Base-by-base conservation (phyloP, 2,113 vertebrate species). In the Sylvietta virens region DNA sequence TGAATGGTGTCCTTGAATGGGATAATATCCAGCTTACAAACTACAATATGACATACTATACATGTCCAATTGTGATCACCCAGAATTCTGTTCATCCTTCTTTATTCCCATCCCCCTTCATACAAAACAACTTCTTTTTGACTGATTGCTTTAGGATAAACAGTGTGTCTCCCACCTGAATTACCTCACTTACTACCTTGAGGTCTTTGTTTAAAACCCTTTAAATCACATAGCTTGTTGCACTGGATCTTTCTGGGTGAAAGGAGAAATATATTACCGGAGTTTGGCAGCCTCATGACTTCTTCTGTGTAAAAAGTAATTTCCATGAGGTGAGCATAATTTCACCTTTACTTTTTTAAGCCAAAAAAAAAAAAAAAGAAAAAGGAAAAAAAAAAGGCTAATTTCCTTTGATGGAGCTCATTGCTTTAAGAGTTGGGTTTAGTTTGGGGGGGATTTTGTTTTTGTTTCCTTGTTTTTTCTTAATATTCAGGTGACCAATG, bases 361-460 rank as follows among this genome's bases (percentile, higher is more conserved):
- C 31, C 23, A 39, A 13, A 82, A 86, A 53, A 39, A 42, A 74
- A 62, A 26, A 45, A 31, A 35, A 87, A 60, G 15, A 15, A 13
- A 31, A 42, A n/a, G n/a, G n/a, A 50, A 26, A 40, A 18, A 3
- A 22, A 78, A n/a, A 40, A 1, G 6, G 4, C 13, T 42, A 16
- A 18, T 35, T 54, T 70, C 31, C 18, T 88, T 44, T 70, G 20
- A 30, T 45, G 12, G 3, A 65, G 3, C 2, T 73, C 19, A 35
- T 13, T 40, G 17, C n/a, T 81, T 61, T 37, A n/a, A 45, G 24
- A 35, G 6, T 17, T 31, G 3, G 2, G 15, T 66, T 57, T 74
- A 11, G 24, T 4, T 48, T 58, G 3, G 7, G 10, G 1, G 8
- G 4, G 2, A 5, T 5, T 35, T 18, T 53, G 4, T 1, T 42